Base-by-base conservation (phyloP, 2,797 vertebrate species). In the Pipistrellus nathusii region DNA sequence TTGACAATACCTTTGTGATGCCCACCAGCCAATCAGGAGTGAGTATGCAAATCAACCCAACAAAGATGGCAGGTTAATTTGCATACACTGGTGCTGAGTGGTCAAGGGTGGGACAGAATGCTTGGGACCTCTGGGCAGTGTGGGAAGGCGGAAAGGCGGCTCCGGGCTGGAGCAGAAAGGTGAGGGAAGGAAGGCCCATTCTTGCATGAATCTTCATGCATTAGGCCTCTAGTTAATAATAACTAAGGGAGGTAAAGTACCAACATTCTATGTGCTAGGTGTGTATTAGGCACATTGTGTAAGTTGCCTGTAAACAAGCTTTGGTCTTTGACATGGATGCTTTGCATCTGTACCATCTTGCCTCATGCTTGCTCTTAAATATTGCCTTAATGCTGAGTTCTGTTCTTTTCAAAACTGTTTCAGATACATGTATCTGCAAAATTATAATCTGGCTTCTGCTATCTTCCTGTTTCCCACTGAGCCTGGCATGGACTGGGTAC, bases 361-460 rank as follows among this genome's bases (percentile, higher is more conserved):
- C 59, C 11, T 59, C 84, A 75, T 25, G 41, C 68, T 90, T 94
- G 64, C 7, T 91, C 78, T 89, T 75, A 94, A 92, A 85, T 41
- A 76, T 25, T 95, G 68, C 57, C 82, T 94, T 94, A 21, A 66
- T 46, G 75, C 41, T 62, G 46, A 84, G 78, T 90, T 93, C 73
- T 85, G 18, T 41, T 95, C 69, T 94, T 95, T 94, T 93, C 90
- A 95, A 94, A 95, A 71, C 66, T 44, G 23, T 90, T 92, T 95
- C 82, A 80, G 55, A 85, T 72, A 66, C 73, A 71, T 1, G 25
- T 81, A 69, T 85, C 85, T 96, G 59, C 38, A 93, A 85, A 93
- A 91, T 71, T 75, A 13, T 80, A 88, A 81, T 59, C 53, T 80
- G 57, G n/a, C 64, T 92, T 92, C 78, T 92, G 53, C 62, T 25